A percentile compares a stretch with the other conserved stretches of the same genome.
phyloP scores from a whole-genome alignment of 2,797 vertebrate genomes.

The Acrocephalus scirpaceus region DNA sequence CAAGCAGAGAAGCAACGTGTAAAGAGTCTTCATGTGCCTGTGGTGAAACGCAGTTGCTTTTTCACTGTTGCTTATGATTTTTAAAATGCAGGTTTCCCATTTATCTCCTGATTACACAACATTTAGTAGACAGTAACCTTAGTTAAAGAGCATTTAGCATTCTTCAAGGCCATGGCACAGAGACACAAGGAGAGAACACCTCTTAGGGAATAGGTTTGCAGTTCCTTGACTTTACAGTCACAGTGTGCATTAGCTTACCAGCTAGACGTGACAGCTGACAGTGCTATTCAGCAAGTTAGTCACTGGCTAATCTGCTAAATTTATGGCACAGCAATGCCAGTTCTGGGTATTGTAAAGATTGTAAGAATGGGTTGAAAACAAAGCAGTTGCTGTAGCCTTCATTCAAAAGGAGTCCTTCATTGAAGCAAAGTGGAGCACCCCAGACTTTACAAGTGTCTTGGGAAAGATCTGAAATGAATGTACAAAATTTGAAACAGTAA shows the following conservation, averaged over 20 bases:
- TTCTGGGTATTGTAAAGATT: background rate
- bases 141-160: background rate
- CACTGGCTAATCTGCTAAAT: background rate
- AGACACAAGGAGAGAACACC: fast-evolving
- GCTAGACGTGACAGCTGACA: fast-evolving
- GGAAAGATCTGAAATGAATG: background rate
- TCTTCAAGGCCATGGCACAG: fast-evolving
- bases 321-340: fast-evolving
- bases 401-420: fast-evolving
- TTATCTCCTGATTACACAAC: background rate
- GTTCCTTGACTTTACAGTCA: background rate
- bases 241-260: background rate
- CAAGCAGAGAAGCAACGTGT: fast-evolving
- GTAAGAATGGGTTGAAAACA: background rate
- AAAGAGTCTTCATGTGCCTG: fast-evolving
- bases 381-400: background rate
- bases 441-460: background rate
- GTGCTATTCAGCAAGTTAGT: background rate
- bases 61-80: background rate
- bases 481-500: background rate
- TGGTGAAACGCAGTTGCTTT: background rate
- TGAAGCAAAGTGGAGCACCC: background rate
- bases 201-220: fast-evolving
- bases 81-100: background rate
- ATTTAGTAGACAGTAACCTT: background rate